Percentiles rank a stretch among this genome's conserved stretches.
These are phyloP conservation scores for Rhynchopsitta pachyrhyncha DNA, from an alignment of 2,113 vertebrate species.

Conservation along the genomic window DNA sequence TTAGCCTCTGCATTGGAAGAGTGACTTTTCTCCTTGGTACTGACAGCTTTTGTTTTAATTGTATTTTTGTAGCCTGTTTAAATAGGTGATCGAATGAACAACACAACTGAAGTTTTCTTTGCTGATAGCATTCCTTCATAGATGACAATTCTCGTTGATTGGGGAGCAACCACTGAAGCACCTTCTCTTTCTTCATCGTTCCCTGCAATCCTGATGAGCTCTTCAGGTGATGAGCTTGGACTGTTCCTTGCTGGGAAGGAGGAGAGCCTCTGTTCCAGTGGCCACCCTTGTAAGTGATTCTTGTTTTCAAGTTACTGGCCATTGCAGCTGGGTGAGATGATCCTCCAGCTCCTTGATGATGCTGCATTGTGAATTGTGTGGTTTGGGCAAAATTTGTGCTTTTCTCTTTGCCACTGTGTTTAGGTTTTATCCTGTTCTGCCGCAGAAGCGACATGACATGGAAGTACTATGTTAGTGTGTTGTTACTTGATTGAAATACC, in stretches of 20 bases:
- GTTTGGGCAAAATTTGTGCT: background rate
- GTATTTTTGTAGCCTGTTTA: background rate
- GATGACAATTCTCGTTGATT: background rate
- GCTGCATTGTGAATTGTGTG: background rate
- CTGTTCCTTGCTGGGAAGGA: background rate
- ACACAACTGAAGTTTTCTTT: background rate
- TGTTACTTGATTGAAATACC: background rate
- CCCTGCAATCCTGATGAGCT: background rate
- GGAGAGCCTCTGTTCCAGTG: background rate
- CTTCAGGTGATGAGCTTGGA: background rate
- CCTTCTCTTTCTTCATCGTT: background rate
- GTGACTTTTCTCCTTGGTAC: background rate
- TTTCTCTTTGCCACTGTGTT: background rate
- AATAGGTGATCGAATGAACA: background rate
- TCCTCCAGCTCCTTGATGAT: fast-evolving
- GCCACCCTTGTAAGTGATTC: background rate
- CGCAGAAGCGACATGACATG: background rate
- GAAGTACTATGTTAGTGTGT: background rate
- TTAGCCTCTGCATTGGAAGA: too few species aligned
- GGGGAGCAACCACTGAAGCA: background rate
- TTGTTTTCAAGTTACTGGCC: background rate
- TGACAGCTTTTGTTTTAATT: background rate
- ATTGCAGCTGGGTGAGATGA: background rate
- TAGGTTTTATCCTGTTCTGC: background rate
- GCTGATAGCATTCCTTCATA: background rate